phyloP scores from a whole-genome alignment of 1,140 invertebrate species.

The Temnothorax longispinosus region DNA sequence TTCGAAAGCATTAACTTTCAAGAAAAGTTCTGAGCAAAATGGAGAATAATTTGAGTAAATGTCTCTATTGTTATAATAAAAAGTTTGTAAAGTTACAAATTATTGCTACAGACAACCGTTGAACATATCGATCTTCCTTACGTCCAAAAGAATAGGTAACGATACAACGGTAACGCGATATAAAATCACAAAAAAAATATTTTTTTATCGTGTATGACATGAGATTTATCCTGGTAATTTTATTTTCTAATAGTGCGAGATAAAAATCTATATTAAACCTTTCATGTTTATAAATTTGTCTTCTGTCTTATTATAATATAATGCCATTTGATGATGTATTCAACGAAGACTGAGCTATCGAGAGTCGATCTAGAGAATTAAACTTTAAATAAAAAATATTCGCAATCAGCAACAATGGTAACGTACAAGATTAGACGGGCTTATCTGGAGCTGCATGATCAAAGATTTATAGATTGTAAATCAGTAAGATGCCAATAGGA shows the following conservation, averaged over 20 bases:
- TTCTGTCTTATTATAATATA: background rate
- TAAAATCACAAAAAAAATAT: background rate
- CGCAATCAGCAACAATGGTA: constrained; percentile 16
- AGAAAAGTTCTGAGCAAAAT: background rate
- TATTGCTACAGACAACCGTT: no score
- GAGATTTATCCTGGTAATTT: background rate
- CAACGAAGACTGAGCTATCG: background rate
- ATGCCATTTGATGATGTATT: background rate
- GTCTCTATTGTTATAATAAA: background rate
- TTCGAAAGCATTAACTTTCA: background rate
- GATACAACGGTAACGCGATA: background rate
- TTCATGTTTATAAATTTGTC: background rate
- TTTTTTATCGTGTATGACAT: background rate
- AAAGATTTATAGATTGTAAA: constrained; percentile 35
- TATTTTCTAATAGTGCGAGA: background rate
- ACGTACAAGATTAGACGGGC: constrained; percentile 7
- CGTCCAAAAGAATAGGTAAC: background rate
- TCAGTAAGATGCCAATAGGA: constrained; percentile 32
- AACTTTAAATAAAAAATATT: constrained; percentile 8
- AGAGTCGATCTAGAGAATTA: constrained; percentile 1
- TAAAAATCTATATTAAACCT: background rate
- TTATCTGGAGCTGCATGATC: constrained; percentile 28
- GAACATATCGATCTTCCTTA: background rate
- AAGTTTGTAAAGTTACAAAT: background rate
- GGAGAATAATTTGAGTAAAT: background rate